phyloP scores from a whole-genome alignment of 2,797 vertebrate genomes.

The Scomberomorus guttatus region DNA sequence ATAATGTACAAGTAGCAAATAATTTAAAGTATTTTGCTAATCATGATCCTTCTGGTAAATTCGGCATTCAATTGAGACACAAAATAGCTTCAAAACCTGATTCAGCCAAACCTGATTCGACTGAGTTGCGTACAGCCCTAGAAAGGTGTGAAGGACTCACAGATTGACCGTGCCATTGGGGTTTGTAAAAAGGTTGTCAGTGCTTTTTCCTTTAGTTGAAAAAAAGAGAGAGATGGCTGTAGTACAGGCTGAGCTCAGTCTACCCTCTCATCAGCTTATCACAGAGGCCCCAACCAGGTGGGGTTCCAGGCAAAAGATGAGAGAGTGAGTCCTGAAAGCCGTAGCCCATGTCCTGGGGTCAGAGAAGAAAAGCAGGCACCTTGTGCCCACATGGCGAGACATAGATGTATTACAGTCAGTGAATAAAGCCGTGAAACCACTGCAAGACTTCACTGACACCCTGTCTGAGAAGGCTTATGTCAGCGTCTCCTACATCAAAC shows the following conservation, averaged over 20 bases:
- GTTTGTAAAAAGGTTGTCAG: no score
- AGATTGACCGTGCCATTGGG: no score
- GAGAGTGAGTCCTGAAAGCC: not conserved
- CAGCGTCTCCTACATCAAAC: constrained; percentile 26
- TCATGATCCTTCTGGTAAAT: no score
- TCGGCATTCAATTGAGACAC: no score
- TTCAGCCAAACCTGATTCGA: no score
- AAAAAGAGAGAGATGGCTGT: no score
- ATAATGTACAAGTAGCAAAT: no score
- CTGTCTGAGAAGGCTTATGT: not conserved
- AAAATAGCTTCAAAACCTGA: no score
- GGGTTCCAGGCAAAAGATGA: not conserved
- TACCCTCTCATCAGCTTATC: not conserved
- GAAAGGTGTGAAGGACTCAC: no score
- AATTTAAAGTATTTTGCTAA: no score
- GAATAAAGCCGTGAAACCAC: not conserved
- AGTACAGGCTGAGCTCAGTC: not conserved
- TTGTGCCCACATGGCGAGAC: constrained; percentile 18
- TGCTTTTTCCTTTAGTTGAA: no score
- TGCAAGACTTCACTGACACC: not conserved
- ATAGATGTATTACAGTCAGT: not conserved
- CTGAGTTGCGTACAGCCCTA: no score
- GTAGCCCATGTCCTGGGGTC: not conserved
- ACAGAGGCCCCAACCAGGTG: constrained; percentile 16
- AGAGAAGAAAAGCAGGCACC: constrained; percentile 6